These are phyloP conservation scores for Acomys russatus DNA, from an alignment of 2,797 vertebrate genomes.

Conservation along the genomic window DNA sequence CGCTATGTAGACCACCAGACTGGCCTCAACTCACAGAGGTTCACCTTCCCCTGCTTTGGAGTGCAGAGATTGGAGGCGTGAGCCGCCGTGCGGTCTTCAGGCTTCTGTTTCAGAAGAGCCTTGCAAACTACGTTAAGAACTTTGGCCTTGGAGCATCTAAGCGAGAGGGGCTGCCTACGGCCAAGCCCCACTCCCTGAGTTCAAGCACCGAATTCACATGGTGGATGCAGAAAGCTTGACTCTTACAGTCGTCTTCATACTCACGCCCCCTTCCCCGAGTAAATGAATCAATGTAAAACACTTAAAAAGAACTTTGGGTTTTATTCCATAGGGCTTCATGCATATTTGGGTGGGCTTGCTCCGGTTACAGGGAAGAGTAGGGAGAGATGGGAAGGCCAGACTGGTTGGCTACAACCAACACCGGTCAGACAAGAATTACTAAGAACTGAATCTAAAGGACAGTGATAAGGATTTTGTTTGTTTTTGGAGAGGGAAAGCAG, in stretches of 20 bases:
- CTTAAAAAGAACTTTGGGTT: background rate
- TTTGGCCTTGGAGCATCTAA: background rate
- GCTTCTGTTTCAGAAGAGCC: background rate
- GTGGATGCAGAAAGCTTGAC: background rate
- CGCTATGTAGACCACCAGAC: background rate
- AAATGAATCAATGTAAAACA: background rate
- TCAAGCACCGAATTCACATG: background rate
- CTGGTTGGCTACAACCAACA: background rate
- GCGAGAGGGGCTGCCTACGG: background rate
- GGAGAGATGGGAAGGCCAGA: background rate
- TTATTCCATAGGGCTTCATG: background rate
- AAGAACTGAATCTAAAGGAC: background rate
- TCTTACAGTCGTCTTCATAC: background rate
- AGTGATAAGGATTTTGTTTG: background rate
- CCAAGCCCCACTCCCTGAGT: background rate
- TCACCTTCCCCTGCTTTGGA: background rate
- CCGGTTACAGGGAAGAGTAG: background rate
- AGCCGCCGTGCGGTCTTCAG: background rate
- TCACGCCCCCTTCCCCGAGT: background rate
- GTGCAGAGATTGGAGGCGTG: rapidly evolving
- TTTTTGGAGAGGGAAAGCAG: background rate
- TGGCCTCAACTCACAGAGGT: background rate
- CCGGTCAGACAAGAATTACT: background rate
- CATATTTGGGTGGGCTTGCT: background rate
- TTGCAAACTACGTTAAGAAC: background rate